These are phyloP conservation scores for Orientallactaga sibirica DNA, from an alignment of 2,797 vertebrate species.

Conservation along the genomic window DNA sequence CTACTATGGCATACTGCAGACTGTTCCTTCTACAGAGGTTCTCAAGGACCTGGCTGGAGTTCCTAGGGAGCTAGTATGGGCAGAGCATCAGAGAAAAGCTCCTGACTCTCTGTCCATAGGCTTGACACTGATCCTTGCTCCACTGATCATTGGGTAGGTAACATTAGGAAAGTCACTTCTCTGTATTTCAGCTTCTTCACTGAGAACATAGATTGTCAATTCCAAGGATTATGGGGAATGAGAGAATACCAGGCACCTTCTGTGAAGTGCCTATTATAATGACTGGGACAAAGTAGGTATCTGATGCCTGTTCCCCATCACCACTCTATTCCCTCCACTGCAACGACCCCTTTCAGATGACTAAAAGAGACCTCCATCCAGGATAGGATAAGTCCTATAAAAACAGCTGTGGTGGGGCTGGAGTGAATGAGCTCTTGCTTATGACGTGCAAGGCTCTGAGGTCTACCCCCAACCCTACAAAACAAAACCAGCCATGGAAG, in stretches of 20 bases:
- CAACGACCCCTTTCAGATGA: not conserved
- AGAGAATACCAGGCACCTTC: not conserved
- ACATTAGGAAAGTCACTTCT: slow-evolving; percentile 32
- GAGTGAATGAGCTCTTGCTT: not conserved
- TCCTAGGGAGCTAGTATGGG: not conserved
- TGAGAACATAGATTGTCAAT: not conserved
- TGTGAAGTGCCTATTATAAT: not conserved
- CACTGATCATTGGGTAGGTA: not conserved
- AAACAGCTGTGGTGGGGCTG: no score
- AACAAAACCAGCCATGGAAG: not conserved
- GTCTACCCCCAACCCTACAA: not conserved
- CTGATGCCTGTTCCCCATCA: not conserved
- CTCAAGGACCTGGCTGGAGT: not conserved
- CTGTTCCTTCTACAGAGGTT: not conserved
- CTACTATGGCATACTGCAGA: not conserved
- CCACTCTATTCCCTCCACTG: not conserved
- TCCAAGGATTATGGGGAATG: slow-evolving; percentile 3
- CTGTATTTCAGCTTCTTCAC: slow-evolving; percentile 47
- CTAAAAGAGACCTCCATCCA: not conserved
- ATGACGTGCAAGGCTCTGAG: not conserved
- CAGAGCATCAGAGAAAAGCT: slow-evolving; percentile 33
- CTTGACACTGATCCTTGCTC: slow-evolving; percentile 33
- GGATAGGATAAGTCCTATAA: not conserved
- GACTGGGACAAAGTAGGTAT: not conserved
- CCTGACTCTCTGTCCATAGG: not conserved